Evolutionary conservation across 2,113 vertebrate species (phyloP).

Genomic region (Ceratotherium simum): DNA sequence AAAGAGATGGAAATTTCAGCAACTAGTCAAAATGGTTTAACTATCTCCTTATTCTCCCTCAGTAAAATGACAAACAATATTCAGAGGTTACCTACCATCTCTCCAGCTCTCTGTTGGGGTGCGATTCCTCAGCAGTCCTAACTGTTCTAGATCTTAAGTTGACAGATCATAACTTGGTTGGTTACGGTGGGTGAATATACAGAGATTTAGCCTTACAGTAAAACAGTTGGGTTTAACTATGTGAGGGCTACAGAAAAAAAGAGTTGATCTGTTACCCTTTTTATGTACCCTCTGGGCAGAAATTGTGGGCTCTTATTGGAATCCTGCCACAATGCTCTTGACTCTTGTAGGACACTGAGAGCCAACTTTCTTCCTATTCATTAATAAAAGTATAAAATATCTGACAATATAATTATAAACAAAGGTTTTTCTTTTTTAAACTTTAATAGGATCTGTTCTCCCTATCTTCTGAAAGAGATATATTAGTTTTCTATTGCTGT

Average conservation of each 20-base stretch:
- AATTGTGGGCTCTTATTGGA: not conserved
- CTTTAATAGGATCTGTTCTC: not conserved
- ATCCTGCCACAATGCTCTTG: not conserved
- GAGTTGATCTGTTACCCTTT: not conserved
- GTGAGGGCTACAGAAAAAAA: not conserved
- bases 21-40: not conserved
- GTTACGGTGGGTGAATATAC: not conserved
- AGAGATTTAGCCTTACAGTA: not conserved
- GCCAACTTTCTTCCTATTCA: not conserved
- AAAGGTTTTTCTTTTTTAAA: not conserved
- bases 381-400: not conserved
- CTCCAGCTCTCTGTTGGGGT: not conserved
- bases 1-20: not conserved
- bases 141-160: not conserved
- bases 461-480: not conserved
- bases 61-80: not conserved
- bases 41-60: not conserved
- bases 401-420: not conserved
- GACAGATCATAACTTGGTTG: not conserved
- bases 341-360: not conserved
- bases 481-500: not conserved
- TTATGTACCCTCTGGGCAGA: not conserved
- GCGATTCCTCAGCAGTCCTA: not conserved
- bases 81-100: not conserved
- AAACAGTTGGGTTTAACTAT: not conserved